phyloP scores from a whole-genome alignment of 2,888 invertebrate species.

The Exephanes ischioxanthus region DNA sequence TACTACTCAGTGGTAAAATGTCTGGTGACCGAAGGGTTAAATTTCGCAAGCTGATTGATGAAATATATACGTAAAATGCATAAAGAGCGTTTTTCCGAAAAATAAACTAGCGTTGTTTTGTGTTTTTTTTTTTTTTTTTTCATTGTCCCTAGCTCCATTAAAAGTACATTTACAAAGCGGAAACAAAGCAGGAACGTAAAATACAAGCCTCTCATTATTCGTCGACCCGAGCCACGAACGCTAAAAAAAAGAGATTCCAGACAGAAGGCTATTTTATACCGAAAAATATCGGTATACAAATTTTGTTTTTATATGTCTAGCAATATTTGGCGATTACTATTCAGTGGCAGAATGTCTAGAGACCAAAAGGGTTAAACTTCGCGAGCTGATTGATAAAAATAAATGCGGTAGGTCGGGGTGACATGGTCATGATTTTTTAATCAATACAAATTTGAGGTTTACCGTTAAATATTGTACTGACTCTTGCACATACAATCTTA shows the following conservation, averaged over 20 bases:
- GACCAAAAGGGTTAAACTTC: too few relatives aligned
- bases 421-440: too few relatives aligned
- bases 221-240: not conserved
- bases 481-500: too few relatives aligned
- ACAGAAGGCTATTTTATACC: not conserved
- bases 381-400: too few relatives aligned
- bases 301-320: not conserved
- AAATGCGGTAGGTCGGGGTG: too few relatives aligned
- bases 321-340: not conserved
- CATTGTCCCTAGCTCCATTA: not conserved
- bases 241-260: not conserved
- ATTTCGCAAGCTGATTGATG: too few relatives aligned
- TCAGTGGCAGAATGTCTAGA: not conserved
- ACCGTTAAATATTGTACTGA: too few relatives aligned
- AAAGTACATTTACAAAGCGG: slow-evolving; percentile 20
- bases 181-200: not conserved
- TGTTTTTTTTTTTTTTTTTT: not conserved
- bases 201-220: not conserved
- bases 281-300: not conserved
- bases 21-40: not conserved
- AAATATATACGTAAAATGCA: not conserved
- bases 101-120: not conserved
- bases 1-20: not conserved
- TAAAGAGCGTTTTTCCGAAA: not conserved
- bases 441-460: too few relatives aligned